These are phyloP conservation scores for Rhinolophus ferrumequinum DNA, from an alignment of 2,113 vertebrate species.

Conservation along the genomic window DNA sequence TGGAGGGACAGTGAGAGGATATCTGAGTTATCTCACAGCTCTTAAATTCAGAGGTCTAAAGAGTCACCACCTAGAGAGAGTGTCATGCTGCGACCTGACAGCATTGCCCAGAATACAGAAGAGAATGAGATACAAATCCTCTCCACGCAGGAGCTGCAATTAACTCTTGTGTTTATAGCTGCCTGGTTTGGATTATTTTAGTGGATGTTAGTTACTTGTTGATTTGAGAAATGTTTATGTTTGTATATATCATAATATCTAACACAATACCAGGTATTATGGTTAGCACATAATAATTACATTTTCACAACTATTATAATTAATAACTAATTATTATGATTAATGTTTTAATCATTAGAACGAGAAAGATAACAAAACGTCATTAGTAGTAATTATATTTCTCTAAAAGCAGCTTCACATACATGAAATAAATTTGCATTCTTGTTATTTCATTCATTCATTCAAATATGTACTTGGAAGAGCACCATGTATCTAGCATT, in stretches of 20 bases:
- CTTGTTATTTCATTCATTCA: neutral
- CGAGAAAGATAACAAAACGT: constrained; percentile 25
- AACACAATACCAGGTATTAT: neutral
- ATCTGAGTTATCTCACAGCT: neutral
- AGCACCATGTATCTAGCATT: neutral
- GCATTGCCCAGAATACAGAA: neutral
- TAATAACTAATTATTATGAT: neutral
- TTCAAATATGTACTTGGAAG: neutral
- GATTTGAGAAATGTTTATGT: neutral
- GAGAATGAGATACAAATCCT: neutral
- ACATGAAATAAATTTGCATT: neutral
- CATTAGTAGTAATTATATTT: neutral
- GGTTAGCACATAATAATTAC: neutral
- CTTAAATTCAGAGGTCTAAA: neutral
- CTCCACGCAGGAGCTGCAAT: neutral
- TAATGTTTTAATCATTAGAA: neutral
- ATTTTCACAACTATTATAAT: neutral
- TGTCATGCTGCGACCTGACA: no score
- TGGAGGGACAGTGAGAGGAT: neutral
- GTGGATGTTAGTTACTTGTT: neutral
- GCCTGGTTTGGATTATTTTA: neutral
- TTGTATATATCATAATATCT: neutral
- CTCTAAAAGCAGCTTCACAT: constrained; percentile 6
- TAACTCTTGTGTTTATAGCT: neutral
- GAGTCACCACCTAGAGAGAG: neutral